These are phyloP conservation scores for Xerus inauris DNA, from an alignment of 2,113 vertebrate species.

Conservation along the genomic window DNA sequence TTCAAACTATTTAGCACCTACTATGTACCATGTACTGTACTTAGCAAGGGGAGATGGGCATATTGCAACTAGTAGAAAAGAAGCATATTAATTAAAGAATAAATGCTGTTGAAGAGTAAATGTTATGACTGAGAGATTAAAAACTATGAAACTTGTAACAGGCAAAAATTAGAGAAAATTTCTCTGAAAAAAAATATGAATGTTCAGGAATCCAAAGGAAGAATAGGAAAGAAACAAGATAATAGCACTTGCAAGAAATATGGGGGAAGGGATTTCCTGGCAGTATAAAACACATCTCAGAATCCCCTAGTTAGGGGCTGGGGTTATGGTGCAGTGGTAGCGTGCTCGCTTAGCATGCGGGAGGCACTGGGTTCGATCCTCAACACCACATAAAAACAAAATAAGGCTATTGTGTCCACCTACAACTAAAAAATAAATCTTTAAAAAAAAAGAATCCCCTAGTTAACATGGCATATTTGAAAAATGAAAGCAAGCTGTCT, in stretches of 20 bases:
- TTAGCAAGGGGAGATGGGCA: background rate
- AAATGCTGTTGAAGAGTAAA: background rate
- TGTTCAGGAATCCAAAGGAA: background rate
- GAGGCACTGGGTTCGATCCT: too few relatives aligned
- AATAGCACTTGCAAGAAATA: background rate
- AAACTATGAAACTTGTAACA: background rate
- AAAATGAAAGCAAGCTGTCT: background rate
- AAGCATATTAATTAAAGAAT: background rate
- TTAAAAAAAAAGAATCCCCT: too few relatives aligned
- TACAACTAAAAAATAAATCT: too few relatives aligned
- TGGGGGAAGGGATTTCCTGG: background rate
- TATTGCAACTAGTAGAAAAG: background rate
- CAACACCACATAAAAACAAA: too few relatives aligned
- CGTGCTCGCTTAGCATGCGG: too few relatives aligned
- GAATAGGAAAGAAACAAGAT: background rate
- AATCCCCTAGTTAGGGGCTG: background rate
- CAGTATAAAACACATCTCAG: background rate
- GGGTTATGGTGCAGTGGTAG: too few relatives aligned
- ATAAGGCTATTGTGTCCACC: too few relatives aligned
- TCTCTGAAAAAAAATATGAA: background rate
- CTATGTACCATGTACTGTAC: background rate
- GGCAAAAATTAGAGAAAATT: background rate
- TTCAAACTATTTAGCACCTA: background rate
- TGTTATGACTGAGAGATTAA: background rate
- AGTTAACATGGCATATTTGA: background rate